Evolutionary conservation across 2,888 invertebrate species (phyloP).

Genomic region (Campopleginae sp.): DNA sequence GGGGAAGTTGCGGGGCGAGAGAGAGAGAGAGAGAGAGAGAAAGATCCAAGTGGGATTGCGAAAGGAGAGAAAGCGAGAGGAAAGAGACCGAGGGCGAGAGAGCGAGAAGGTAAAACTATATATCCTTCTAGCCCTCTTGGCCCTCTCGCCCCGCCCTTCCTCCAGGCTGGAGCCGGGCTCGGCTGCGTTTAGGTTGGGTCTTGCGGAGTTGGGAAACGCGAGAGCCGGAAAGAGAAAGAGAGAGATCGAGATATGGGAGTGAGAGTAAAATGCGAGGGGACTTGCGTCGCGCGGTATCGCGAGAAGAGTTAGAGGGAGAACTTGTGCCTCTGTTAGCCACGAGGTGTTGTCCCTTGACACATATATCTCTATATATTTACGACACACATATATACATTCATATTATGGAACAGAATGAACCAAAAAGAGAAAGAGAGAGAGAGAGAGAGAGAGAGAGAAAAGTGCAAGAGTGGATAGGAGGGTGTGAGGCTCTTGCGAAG

Average conservation of each 20-base stretch:
- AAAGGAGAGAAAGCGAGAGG: slow-evolving; percentile 2
- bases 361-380: slow-evolving; percentile 66
- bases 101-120: slow-evolving; percentile 57
- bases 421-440: slow-evolving; percentile 26
- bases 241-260: slow-evolving; percentile 9
- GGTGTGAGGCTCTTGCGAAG: slow-evolving; percentile 69
- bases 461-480: slow-evolving; percentile 39
- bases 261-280: slow-evolving; percentile 37
- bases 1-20: background rate
- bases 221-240: slow-evolving; percentile 76
- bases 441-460: background rate
- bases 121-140: slow-evolving; percentile 14
- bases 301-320: slow-evolving; percentile 21
- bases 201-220: slow-evolving; percentile 73
- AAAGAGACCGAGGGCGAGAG: slow-evolving; percentile 11
- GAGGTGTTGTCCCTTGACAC: slow-evolving; percentile 65
- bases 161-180: slow-evolving; percentile 35
- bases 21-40: slow-evolving; percentile 21
- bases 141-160: background rate
- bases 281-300: slow-evolving; percentile 55
- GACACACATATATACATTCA: slow-evolving; percentile 23
- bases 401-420: slow-evolving; percentile 46
- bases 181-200: slow-evolving; percentile 65
- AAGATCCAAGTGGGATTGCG: background rate
- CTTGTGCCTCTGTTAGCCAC: slow-evolving; percentile 60